Conservation (phyloP, 2,113 vertebrate genomes). For the Tragulus kanchil region DNA sequence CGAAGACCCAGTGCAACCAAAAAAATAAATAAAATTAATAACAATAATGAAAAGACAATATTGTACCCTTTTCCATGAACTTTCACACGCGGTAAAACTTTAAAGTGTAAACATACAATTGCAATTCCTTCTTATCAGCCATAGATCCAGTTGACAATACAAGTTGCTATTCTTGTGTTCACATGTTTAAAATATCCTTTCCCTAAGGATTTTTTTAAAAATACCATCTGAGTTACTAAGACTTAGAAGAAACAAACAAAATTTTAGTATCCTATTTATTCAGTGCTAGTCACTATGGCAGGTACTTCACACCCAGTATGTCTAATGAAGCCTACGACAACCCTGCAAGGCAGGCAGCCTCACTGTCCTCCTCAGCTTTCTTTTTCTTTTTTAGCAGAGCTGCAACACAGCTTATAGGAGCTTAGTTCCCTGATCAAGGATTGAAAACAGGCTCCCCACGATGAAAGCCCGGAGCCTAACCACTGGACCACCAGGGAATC, state of each 20-base stretch:
- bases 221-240: neutral
- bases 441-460: accelerated
- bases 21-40: neutral
- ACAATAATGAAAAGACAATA: neutral
- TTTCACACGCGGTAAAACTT: neutral
- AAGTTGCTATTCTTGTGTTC: neutral
- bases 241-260: conserved; percentile 24
- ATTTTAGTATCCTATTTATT: neutral
- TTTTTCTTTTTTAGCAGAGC: neutral
- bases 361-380: neutral
- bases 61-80: neutral
- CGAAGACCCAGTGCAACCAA: neutral
- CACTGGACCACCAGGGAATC: neutral
- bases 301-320: neutral
- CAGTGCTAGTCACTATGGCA: neutral
- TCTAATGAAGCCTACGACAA: neutral
- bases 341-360: neutral
- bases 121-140: neutral
- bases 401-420: neutral
- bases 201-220: neutral
- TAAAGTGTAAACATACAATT: neutral
- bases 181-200: conserved; percentile 53
- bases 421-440: neutral
- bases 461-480: neutral
- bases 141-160: neutral